phyloP scores from a whole-genome alignment of 2,797 vertebrate species.

The Prunella strophiata region DNA sequence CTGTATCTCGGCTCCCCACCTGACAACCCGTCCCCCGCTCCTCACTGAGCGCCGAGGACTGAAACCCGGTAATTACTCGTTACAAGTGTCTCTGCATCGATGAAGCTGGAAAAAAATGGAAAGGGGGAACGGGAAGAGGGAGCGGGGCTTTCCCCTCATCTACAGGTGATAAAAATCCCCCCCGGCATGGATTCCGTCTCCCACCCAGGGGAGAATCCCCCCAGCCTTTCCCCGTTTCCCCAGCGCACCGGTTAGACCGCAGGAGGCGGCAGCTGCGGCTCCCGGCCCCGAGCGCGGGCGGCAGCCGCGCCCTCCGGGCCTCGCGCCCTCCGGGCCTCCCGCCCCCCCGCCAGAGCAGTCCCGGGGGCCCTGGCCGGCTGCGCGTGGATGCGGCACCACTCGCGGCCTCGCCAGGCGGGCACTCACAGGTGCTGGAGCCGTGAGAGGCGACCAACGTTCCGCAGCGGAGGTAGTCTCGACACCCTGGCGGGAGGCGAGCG shows the following conservation, averaged over 20 bases:
- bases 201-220: rapidly evolving
- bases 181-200: neutral
- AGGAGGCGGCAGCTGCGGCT: neutral
- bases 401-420: neutral
- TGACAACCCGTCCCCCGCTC: neutral
- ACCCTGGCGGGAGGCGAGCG: too few species aligned
- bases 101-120: neutral
- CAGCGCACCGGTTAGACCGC: neutral
- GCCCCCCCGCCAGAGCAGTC: neutral
- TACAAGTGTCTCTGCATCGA: neutral
- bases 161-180: neutral
- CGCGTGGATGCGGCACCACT: neutral
- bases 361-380: neutral
- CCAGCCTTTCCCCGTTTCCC: too few species aligned
- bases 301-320: neutral
- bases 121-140: rapidly evolving
- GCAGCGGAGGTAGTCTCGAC: neutral
- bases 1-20: neutral
- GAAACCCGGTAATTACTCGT: neutral
- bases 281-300: neutral
- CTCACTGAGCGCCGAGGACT: neutral
- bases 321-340: neutral
- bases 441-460: neutral
- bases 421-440: neutral
- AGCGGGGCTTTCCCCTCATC: neutral